Evolutionary conservation across 1,140 invertebrate genomes (phyloP).

Genomic region (Drosophila sp.): DNA sequence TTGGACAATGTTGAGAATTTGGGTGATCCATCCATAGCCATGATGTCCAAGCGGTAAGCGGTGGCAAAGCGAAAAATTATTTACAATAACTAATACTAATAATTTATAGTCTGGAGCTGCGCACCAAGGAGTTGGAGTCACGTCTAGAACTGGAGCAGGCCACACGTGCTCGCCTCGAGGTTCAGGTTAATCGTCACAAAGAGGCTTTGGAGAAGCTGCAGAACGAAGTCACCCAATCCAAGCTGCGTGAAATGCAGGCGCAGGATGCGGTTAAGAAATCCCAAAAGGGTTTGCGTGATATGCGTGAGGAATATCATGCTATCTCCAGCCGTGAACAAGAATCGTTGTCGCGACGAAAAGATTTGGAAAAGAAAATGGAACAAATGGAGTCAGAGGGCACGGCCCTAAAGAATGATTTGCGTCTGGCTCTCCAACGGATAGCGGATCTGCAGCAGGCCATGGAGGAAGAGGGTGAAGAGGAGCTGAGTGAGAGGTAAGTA

Average conservation of each 20-base stretch:
- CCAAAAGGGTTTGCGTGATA: constrained; percentile 88
- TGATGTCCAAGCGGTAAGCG: constrained; percentile 86
- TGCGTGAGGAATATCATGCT: constrained; percentile 88
- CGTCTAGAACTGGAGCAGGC: constrained; percentile 95
- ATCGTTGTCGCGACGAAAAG: constrained; percentile 87
- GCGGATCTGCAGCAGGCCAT: constrained; percentile 93
- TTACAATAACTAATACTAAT: not conserved
- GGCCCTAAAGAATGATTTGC: constrained; percentile 88
- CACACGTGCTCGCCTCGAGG: constrained; percentile 91
- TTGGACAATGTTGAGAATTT: constrained; percentile 91
- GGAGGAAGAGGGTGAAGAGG: constrained; percentile 90
- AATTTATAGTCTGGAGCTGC: constrained; percentile 87
- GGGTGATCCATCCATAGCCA: constrained; percentile 90
- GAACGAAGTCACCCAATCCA: constrained; percentile 88
- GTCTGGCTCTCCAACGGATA: constrained; percentile 92
- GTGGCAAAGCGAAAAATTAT: rapidly evolving
- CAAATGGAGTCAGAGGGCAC: constrained; percentile 87
- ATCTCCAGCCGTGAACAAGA: constrained; percentile 89
- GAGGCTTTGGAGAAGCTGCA: constrained; percentile 92
- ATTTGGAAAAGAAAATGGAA: constrained; percentile 88
- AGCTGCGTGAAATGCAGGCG: constrained; percentile 88
- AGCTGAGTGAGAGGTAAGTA: constrained; percentile 85
- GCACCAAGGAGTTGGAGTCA: constrained; percentile 94
- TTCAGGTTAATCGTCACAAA: constrained; percentile 91
- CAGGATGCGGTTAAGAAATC: constrained; percentile 90